phyloP scores from a whole-genome alignment of 1,140 invertebrate genomes.

The Agraylea sexmaculata region DNA sequence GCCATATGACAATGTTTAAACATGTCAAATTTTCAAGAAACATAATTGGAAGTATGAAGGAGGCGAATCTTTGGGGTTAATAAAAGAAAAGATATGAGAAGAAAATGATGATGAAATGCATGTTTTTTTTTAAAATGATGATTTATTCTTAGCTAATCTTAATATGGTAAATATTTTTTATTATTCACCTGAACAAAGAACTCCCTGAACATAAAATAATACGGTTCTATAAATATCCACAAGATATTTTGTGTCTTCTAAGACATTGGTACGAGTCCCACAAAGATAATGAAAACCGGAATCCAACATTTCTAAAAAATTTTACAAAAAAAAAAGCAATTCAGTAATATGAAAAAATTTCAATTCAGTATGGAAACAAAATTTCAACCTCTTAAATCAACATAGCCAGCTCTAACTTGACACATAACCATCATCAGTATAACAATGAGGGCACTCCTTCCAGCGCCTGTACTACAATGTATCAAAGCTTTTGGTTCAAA shows the following conservation, averaged over 20 bases:
- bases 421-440: slow-evolving; percentile 27
- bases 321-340: slow-evolving; percentile 1
- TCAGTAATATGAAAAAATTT: neutral
- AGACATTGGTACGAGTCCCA: slow-evolving; percentile 30
- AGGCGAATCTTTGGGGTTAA: too few species aligned
- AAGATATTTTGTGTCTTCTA: slow-evolving; percentile 35
- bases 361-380: neutral
- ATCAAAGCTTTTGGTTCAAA: slow-evolving; percentile 13
- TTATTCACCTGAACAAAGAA: slow-evolving; percentile 33
- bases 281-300: slow-evolving; percentile 27
- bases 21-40: neutral
- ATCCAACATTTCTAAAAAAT: slow-evolving; percentile 31
- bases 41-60: too few species aligned
- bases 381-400: slow-evolving; percentile 26
- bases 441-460: slow-evolving; percentile 28
- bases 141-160: too few species aligned
- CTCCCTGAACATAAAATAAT: slow-evolving; percentile 35
- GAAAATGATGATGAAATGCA: too few species aligned
- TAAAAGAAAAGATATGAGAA: too few species aligned
- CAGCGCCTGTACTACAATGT: slow-evolving; percentile 24
- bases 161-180: too few species aligned
- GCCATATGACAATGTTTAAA: neutral
- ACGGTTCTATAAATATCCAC: slow-evolving; percentile 34
- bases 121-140: too few species aligned
- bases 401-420: slow-evolving; percentile 31